Evolutionary conservation across 2,113 vertebrate genomes (phyloP).

Genomic region (Sylvilagus bachmani): DNA sequence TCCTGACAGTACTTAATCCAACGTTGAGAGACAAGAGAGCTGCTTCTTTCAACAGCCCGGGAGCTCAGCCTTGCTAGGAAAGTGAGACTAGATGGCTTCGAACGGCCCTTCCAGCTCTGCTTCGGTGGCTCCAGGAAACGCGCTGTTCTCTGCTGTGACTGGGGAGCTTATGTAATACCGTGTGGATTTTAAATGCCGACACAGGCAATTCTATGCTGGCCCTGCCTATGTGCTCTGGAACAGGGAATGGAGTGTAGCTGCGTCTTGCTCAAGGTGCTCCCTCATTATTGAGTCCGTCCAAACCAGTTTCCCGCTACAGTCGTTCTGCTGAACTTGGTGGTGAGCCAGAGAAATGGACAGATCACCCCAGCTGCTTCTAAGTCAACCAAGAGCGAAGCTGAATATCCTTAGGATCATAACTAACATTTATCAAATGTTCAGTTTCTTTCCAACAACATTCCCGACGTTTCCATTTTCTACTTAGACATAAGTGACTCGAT

Average conservation of each 20-base stretch:
- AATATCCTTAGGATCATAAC: not conserved
- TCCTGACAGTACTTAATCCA: not conserved
- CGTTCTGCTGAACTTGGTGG: not conserved
- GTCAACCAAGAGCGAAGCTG: not conserved
- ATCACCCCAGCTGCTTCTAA: not conserved
- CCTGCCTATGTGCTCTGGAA: not conserved
- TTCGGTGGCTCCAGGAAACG: not conserved
- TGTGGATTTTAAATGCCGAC: not conserved
- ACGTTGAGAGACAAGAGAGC: not conserved
- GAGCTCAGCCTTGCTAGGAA: not conserved
- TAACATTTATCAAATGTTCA: constrained; percentile 19
- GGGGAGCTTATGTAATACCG: not conserved
- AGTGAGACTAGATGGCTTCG: not conserved
- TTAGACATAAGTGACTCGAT: constrained; percentile 26
- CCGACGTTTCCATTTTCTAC: constrained; percentile 63
- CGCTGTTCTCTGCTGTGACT: too few species aligned
- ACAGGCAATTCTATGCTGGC: not conserved
- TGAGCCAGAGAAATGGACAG: not conserved
- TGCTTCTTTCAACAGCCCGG: not conserved
- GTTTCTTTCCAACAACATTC: constrained; percentile 11
- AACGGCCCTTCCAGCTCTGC: not conserved
- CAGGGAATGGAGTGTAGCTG: accelerated
- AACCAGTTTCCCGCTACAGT: not conserved
- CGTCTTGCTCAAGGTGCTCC: not conserved
- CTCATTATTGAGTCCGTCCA: accelerated